A percentile compares a stretch with the other conserved stretches of the same genome.
phyloP scores from a whole-genome alignment of 2,113 vertebrate genomes.

The Tinamus guttatus region DNA sequence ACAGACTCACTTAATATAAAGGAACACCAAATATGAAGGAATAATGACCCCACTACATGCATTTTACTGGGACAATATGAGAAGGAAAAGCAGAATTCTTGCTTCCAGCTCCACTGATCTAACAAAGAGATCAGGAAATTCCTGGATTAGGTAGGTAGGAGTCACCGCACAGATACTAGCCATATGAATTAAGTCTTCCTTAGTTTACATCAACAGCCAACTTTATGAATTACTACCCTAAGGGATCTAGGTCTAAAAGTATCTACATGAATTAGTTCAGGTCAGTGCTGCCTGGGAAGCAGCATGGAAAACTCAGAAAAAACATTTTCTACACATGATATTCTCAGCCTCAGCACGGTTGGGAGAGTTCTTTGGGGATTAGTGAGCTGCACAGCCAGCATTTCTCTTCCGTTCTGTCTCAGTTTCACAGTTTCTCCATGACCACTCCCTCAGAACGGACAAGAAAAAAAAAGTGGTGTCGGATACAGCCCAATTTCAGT shows the following conservation, averaged over 20 bases:
- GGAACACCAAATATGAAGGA: background rate
- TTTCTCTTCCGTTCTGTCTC: background rate
- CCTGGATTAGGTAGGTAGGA: background rate
- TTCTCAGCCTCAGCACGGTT: background rate
- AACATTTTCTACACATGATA: background rate
- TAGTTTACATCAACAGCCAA: slow-evolving; percentile 1
- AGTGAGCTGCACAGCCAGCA: background rate
- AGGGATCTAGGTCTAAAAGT: background rate
- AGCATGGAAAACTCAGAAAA: background rate
- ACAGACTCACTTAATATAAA: background rate
- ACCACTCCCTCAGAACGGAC: background rate
- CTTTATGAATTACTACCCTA: background rate
- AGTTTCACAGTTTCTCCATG: background rate
- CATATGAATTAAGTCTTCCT: slow-evolving; percentile 17
- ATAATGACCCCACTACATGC: background rate
- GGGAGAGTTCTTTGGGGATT: background rate
- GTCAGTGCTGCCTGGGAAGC: background rate
- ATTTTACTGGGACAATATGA: background rate
- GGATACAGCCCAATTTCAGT: background rate
- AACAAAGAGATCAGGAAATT: background rate
- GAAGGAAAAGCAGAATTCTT: background rate
- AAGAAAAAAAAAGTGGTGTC: background rate
- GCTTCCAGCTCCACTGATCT: background rate
- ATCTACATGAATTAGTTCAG: slow-evolving; percentile 20
- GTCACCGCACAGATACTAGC: background rate